phyloP scores from a whole-genome alignment of 2,888 invertebrate genomes.

The Ormyrus thymus region DNA sequence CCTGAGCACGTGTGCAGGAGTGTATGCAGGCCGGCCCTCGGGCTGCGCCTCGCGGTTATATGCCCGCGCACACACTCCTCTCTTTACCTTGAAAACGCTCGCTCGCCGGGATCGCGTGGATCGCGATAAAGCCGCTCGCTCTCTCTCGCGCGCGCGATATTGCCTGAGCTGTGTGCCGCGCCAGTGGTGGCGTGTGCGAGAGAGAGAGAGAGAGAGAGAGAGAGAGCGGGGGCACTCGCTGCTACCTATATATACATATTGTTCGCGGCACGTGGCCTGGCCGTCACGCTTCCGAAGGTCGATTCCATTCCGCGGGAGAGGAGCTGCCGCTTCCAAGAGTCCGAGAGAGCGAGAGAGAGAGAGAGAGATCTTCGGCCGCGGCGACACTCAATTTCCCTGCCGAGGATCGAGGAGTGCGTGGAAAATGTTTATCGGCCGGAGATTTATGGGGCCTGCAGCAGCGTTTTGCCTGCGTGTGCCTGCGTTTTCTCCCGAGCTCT shows the following conservation, averaged over 20 bases:
- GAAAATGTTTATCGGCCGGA: conserved; percentile 53
- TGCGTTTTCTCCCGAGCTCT: conserved; percentile 16
- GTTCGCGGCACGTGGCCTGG: conserved; percentile 55
- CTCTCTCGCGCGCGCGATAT: conserved; percentile 37
- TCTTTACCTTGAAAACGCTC: conserved; percentile 53
- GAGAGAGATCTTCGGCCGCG: conserved; percentile 22
- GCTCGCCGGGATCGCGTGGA: conserved; percentile 51
- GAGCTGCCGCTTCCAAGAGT: neutral
- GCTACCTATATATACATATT: conserved; percentile 32
- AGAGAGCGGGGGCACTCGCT: too few relatives aligned
- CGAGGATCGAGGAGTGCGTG: conserved; percentile 39
- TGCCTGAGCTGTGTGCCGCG: conserved; percentile 13
- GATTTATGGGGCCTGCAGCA: conserved; percentile 31
- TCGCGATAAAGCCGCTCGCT: conserved; percentile 44
- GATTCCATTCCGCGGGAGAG: conserved; percentile 48
- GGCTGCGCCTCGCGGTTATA: neutral
- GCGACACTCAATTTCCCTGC: conserved; percentile 53
- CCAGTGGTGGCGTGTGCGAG: neutral
- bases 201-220: too few relatives aligned
- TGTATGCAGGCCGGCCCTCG: conserved; percentile 10
- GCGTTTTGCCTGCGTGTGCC: neutral
- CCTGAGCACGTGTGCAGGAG: neutral
- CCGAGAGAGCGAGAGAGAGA: neutral
- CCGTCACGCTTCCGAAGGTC: conserved; percentile 56
- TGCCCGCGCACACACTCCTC: neutral